These are phyloP conservation scores for Idaea aversata DNA, from an alignment of 2,888 invertebrate species.

Conservation along the genomic window DNA sequence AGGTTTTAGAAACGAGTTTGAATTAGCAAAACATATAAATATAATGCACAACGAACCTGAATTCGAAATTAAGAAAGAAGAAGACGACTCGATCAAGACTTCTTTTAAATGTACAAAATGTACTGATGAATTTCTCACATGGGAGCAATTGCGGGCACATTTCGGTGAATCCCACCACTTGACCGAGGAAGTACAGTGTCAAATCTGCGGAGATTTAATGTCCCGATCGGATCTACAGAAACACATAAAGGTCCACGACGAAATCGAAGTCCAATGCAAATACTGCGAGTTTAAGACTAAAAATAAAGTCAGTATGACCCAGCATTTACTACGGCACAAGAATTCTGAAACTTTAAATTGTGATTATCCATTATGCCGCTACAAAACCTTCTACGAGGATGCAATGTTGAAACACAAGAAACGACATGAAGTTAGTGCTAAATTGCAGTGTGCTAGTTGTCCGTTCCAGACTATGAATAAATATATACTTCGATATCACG, in stretches of 20 bases:
- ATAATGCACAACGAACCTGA: constrained; percentile 37
- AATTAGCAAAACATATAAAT: constrained; percentile 62
- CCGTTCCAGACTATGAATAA: constrained; percentile 73
- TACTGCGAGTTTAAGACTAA: constrained; percentile 65
- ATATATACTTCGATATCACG: constrained; percentile 67
- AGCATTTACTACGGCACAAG: constrained; percentile 65
- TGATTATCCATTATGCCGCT: constrained; percentile 55
- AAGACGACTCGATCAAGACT: constrained; percentile 51
- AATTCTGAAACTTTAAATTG: constrained; percentile 62
- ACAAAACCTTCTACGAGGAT: constrained; percentile 63
- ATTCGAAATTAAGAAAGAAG: constrained; percentile 43
- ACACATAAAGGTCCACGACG: constrained; percentile 53
- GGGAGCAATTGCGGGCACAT: constrained; percentile 58
- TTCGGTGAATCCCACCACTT: constrained; percentile 58
- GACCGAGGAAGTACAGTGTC: constrained; percentile 58
- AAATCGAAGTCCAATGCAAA: constrained; percentile 48
- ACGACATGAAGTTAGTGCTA: constrained; percentile 64
- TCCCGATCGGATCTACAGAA: constrained; percentile 52
- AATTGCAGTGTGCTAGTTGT: constrained; percentile 64
- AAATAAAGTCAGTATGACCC: constrained; percentile 59
- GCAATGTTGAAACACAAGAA: constrained; percentile 67
- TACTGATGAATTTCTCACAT: constrained; percentile 46
- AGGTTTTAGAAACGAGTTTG: constrained; percentile 61
- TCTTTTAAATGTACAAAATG: constrained; percentile 66
- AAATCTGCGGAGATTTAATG: constrained; percentile 62